These are phyloP conservation scores for Falco naumanni DNA, from an alignment of 2,797 vertebrate genomes.

Conservation along the genomic window DNA sequence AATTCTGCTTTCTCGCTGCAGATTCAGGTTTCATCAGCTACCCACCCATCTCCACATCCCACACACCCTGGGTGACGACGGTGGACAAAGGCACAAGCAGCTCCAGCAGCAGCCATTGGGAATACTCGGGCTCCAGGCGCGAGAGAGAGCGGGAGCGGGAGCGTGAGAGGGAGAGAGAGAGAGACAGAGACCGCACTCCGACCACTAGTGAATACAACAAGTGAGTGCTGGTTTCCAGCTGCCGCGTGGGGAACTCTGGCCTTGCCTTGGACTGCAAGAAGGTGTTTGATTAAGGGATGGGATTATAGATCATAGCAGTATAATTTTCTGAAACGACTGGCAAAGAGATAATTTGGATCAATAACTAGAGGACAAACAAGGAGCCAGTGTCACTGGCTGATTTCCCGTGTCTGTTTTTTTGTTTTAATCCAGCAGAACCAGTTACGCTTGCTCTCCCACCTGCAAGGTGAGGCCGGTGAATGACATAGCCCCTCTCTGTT, in stretches of 20 bases:
- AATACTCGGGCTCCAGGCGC: constrained; percentile 65
- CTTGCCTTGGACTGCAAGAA: neutral
- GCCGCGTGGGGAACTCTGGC: neutral
- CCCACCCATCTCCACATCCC: constrained; percentile 72
- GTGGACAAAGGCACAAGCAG: constrained; percentile 70
- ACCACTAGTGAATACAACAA: constrained; percentile 76
- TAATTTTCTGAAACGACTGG: neutral
- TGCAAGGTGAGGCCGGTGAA: neutral
- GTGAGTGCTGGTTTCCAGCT: neutral
- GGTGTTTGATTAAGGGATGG: neutral
- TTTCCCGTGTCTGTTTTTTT: neutral
- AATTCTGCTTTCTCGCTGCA: constrained; percentile 19
- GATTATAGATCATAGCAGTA: rapidly evolving
- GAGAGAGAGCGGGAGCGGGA: constrained; percentile 66
- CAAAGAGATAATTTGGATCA: neutral
- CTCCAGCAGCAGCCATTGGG: constrained; percentile 72
- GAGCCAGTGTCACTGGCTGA: neutral
- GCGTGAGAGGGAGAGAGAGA: constrained; percentile 2
- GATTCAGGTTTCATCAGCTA: constrained; percentile 77
- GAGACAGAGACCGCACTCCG: constrained; percentile 67
- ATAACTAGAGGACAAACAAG: neutral
- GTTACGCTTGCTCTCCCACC: constrained; percentile 13
- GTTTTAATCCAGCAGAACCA: constrained; percentile 42
- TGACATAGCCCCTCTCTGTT: constrained; percentile 36
- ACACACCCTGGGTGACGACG: constrained; percentile 71